Base-by-base conservation (phyloP, 2,888 invertebrate species). In the Mythimna vitellina region DNA sequence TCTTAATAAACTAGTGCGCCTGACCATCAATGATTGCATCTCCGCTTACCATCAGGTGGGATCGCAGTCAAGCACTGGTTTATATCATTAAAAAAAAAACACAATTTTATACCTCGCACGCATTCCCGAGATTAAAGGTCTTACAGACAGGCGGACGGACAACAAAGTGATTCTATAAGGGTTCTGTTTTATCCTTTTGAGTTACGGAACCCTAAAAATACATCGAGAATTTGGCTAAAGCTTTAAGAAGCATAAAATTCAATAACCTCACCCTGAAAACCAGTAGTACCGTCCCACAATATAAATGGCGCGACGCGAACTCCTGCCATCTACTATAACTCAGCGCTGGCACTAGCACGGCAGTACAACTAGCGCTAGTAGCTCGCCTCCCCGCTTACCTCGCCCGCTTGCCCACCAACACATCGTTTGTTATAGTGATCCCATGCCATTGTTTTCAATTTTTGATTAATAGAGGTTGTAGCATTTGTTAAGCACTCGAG, bases 251-350 rank as follows among this genome's bases (percentile, higher is more conserved):
- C 38, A 46, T 46, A 46, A 14, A 46, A 54, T 58, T 58, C 10
- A 69, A 58, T 22, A 58, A 38, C 7, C n/a, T 9, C n/a, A n/a
- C n/a, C n/a, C 54, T 29, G 70, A 63, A 64, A 77, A 69, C 72
- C 58, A 2, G 56, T 70, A 42, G 72, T 79, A 70, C 35, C 20
- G 5, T 14, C 20, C 57, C 5, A 20, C 38, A 63, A 79, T 79
- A 83, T 74, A 79, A 83, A 83, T 81, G 72, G 79, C 32, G 62
- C 20, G 70, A 74, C 53, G 73, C 68, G 71, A 70, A 73, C 70
- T 70, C 61, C 68, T 46, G 81, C 81, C 69, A 70, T 83, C 57
- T 14, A 64, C 71, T 12, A 83, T 83, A 79, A 83, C 72, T 83
- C 83, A 80, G 6, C 61, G 20, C 53, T 61, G 61, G 70, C 76